Conservation (phyloP, 2,888 invertebrate genomes). For the Callyntrura sp. region DNA sequence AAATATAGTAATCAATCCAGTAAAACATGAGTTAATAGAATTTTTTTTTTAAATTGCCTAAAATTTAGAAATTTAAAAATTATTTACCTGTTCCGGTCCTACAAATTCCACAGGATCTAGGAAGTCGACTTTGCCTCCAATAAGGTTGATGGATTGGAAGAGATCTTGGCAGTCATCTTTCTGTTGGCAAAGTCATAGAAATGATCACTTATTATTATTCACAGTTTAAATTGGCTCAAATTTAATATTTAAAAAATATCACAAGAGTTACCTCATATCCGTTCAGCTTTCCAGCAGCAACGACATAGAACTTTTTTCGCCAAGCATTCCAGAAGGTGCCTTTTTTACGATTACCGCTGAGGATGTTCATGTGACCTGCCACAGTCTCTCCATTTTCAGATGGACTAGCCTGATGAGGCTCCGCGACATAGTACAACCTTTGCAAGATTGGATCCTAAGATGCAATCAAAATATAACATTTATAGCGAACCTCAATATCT, state of each 20-base stretch:
- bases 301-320: conserved; percentile 87
- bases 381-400: conserved; percentile 68
- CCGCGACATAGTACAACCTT: conserved; percentile 79
- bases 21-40: not conserved
- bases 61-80: not conserved
- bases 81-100: conserved; percentile 86
- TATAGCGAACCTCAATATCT: not conserved
- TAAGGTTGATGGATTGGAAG: conserved; percentile 86
- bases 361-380: conserved; percentile 82
- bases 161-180: conserved; percentile 85
- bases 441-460: conserved; percentile 81
- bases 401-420: conserved; percentile 77
- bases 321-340: conserved; percentile 88
- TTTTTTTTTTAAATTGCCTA: not conserved
- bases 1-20: conserved; percentile 31
- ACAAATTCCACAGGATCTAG: conserved; percentile 86
- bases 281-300: conserved; percentile 80
- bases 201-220: not conserved
- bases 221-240: not conserved
- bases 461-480: conserved; percentile 4
- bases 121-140: conserved; percentile 87
- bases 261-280: conserved; percentile 79
- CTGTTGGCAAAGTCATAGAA: conserved; percentile 83
- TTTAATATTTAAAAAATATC: not conserved
- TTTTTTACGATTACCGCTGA: conserved; percentile 85